Base-by-base conservation (phyloP, 1,140 invertebrate species). In the Drosophila miranda region DNA sequence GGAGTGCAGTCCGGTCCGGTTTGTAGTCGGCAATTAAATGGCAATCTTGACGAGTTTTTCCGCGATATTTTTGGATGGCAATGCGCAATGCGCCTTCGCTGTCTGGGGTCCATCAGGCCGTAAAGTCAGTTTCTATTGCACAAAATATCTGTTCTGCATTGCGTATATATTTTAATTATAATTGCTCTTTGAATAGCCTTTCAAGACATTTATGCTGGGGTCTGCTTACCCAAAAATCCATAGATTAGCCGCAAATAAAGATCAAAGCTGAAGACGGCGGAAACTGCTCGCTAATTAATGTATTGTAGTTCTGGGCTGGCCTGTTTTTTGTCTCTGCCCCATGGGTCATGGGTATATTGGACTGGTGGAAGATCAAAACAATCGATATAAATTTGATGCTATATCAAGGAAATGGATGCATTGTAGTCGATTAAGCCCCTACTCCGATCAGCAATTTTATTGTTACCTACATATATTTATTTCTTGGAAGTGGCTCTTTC, bases 121-220 rank as follows among this genome's bases (percentile, higher is more conserved):
- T 44, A 56, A 56, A 56, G 41, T 23, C 21, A 44, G 21, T 14
- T 55, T 55, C 42, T 16, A 14, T 45, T 45, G 46, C 14, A 13
- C 44, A 30, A 68, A 69, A 69, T 70, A 55, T 52, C 66, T 70
- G 41, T 70, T 70, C 70, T 30, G n/a, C 48, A 26, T 46, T 59
- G 46, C 54, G 51, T 70, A 34, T 23, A 52, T 45, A n/a, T 70
- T 69, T 70, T 59, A 70, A 70, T 70, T 70, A 59, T 70, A 71
- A 70, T 71, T 71, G 66, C 30, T 45, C 34, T 34, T 14, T 19
- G n/a, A 16, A 21, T 51, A 56, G 44, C 58, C 23, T 58, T 70
- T 23, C 21, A 48, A 70, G 67, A n/a, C 54, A 51, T 70, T 70
- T 61, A 62, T 66, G 60, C 43, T 68, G 67, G 14, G 45, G 45